Evolutionary conservation across 2,113 vertebrate species (phyloP).

Genomic region (Pungitius pungitius): DNA sequence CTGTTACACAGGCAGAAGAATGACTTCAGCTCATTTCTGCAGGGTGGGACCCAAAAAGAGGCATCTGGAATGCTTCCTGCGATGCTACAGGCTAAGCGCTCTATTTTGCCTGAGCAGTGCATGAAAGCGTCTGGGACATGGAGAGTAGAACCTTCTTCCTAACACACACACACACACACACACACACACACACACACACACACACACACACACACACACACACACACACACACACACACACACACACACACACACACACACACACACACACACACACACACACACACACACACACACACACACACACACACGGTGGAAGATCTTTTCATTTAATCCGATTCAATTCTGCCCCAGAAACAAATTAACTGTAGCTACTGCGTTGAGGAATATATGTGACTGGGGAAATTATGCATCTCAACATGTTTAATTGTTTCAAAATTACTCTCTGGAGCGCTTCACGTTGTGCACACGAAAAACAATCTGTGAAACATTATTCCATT

Average conservation of each 20-base stretch:
- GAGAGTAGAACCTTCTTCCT: background rate
- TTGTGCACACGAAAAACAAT: background rate
- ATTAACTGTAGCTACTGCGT: background rate
- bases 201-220: too few relatives aligned
- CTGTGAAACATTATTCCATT: background rate
- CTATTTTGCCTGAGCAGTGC: background rate
- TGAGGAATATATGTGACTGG: background rate
- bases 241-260: background rate
- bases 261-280: background rate
- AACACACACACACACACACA: background rate
- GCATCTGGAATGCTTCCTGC: background rate
- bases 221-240: too few relatives aligned
- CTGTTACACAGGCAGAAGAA: background rate
- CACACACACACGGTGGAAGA: background rate
- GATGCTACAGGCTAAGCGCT: background rate
- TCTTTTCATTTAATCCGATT: background rate
- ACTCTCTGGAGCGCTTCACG: background rate
- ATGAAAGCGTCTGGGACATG: background rate
- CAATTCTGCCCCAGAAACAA: background rate
- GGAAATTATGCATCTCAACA: background rate
- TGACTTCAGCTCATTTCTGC: background rate
- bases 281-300: background rate
- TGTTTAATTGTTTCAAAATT: slow-evolving; percentile 3
- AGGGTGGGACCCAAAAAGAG: background rate
- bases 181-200: too few relatives aligned